These are phyloP conservation scores for Lycopodina hypogea DNA, from an alignment of 37 sponge, comb jelly and placozoan species.

Conservation along the genomic window DNA sequence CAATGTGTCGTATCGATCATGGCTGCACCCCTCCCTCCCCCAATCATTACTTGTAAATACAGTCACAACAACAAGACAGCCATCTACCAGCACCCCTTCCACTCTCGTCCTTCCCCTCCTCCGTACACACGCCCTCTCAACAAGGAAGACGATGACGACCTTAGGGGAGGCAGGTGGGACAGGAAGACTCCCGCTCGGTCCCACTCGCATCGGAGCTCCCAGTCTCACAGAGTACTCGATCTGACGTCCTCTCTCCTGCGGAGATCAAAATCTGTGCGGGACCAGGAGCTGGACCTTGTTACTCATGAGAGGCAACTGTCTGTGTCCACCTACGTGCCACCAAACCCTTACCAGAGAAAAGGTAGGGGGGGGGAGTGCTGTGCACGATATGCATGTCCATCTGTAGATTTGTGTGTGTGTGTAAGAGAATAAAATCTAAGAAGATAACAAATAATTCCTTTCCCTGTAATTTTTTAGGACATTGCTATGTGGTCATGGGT, in stretches of 20 bases:
- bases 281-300: conserved; percentile 32
- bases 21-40: no score
- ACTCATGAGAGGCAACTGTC: conserved; percentile 72
- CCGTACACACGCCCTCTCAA: conserved; percentile 27
- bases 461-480: no score
- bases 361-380: conserved; percentile 18
- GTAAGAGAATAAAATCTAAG: no score
- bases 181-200: conserved; percentile 55
- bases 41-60: not conserved
- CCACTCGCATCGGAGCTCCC: conserved; percentile 69
- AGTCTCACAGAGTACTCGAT: conserved; percentile 51
- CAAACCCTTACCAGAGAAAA: conserved; percentile 71
- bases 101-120: conserved; percentile 55
- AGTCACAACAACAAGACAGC: conserved; percentile 83
- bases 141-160: conserved; percentile 30
- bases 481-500: no score
- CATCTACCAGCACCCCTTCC: conserved; percentile 75
- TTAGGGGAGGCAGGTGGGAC: not conserved
- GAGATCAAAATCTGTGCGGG: conserved; percentile 71
- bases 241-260: conserved; percentile 62
- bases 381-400: no score
- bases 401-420: no score
- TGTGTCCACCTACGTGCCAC: conserved; percentile 77
- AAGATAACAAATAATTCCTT: no score
- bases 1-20: no score